Conservation (phyloP, 2,888 invertebrate species). For the Habrosyne pyritoides region DNA sequence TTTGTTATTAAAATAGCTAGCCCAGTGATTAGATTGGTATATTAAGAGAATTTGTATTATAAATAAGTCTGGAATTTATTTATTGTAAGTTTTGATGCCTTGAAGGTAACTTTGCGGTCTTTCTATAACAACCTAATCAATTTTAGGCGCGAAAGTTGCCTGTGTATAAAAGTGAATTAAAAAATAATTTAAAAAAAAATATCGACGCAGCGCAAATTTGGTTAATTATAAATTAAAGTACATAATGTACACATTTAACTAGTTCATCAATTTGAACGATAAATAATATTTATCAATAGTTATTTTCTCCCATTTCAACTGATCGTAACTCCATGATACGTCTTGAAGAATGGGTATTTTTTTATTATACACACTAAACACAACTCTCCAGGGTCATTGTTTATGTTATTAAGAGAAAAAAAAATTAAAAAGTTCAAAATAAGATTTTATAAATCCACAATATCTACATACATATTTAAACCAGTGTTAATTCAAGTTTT, state of each 20-base stretch:
- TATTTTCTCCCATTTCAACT: too few species aligned
- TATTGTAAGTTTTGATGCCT: constrained; percentile 12
- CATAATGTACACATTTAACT: too few species aligned
- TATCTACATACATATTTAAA: too few species aligned
- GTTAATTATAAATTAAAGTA: too few species aligned
- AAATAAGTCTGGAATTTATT: constrained; percentile 39
- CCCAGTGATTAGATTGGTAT: constrained; percentile 52
- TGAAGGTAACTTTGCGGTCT: constrained; percentile 7
- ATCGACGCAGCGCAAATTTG: too few species aligned
- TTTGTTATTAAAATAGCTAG: constrained; percentile 21
- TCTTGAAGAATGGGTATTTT: too few species aligned
- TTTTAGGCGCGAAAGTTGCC: constrained; percentile 5
- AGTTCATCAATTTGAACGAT: too few species aligned
- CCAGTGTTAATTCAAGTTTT: neutral
- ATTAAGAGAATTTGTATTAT: constrained; percentile 40
- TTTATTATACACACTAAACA: neutral
- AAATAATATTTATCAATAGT: too few species aligned
- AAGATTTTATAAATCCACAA: constrained; percentile 1
- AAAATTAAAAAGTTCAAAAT: neutral
- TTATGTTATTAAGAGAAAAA: neutral
- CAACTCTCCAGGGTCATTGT: neutral
- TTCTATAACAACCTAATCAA: constrained; percentile 36
- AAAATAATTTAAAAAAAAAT: too few species aligned
- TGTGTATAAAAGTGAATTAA: constrained; percentile 2
- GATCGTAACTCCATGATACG: too few species aligned